Conservation (phyloP, 2,797 vertebrate genomes). For the Phataginus tricuspis region DNA sequence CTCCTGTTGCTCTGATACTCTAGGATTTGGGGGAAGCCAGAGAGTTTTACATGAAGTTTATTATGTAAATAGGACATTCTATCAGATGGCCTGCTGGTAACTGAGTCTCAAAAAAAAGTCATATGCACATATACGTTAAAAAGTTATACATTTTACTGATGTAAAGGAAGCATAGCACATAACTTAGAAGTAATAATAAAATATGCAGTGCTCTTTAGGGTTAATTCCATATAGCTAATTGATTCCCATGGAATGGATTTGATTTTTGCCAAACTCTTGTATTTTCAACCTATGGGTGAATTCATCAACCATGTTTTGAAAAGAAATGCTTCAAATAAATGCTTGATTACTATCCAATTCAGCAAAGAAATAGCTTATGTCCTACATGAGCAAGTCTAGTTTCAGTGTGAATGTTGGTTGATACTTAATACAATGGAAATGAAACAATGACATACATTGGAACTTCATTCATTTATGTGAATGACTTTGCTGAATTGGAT, state of each 20-base stretch:
- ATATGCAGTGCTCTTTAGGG: background rate
- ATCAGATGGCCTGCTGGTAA: background rate
- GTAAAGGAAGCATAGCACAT: background rate
- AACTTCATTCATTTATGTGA: background rate
- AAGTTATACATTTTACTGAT: background rate
- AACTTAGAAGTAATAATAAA: conserved; percentile 16
- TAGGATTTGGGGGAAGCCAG: background rate
- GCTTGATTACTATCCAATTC: background rate
- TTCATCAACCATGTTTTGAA: background rate
- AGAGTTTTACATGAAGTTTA: background rate
- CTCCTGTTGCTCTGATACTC: background rate
- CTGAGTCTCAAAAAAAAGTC: background rate
- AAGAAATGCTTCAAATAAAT: background rate
- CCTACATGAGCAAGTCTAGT: background rate
- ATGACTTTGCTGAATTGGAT: background rate
- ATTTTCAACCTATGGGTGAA: background rate
- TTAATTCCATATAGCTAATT: background rate
- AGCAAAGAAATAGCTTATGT: background rate
- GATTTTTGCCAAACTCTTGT: background rate
- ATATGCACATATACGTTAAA: background rate
- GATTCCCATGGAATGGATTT: background rate
- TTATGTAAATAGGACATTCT: background rate
- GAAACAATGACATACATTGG: background rate
- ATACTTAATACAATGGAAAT: background rate
- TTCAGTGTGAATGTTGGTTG: background rate